Percentiles rank a stretch among this genome's conserved stretches.
These are phyloP conservation scores for Drosophila histrio DNA, from an alignment of 2,888 invertebrate genomes.

Conservation along the genomic window DNA sequence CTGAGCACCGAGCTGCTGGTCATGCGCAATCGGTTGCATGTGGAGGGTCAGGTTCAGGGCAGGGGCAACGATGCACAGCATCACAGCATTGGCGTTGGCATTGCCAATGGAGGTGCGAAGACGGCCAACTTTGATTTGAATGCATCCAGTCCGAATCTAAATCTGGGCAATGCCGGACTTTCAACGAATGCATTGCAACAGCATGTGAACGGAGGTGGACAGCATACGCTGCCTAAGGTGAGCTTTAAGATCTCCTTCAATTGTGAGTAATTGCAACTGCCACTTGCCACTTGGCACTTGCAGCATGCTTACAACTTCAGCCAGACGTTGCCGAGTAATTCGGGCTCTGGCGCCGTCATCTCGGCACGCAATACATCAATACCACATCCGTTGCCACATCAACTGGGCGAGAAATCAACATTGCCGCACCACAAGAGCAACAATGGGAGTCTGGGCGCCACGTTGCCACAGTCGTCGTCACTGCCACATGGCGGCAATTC, in stretches of 20 bases:
- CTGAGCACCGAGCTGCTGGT: constrained; percentile 96
- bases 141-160: constrained; percentile 80
- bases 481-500: constrained; percentile 45
- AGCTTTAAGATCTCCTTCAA: not conserved
- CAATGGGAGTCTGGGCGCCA: constrained; percentile 16
- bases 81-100: constrained; percentile 35
- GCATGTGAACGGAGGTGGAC: constrained; percentile 58
- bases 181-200: constrained; percentile 69
- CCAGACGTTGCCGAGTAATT: constrained; percentile 80
- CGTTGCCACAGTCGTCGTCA: constrained; percentile 50
- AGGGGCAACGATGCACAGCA: constrained; percentile 59
- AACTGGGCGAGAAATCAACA: constrained; percentile 74
- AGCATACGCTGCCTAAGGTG: constrained; percentile 62
- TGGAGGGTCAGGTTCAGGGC: constrained; percentile 84
- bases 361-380: constrained; percentile 84
- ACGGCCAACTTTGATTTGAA: constrained; percentile 71
- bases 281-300: constrained; percentile 13
- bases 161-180: constrained; percentile 47
- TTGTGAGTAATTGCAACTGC: constrained; percentile 6
- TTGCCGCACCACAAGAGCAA: constrained; percentile 51
- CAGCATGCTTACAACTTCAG: constrained; percentile 76
- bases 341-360: constrained; percentile 64
- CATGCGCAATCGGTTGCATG: constrained; percentile 94
- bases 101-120: constrained; percentile 41
- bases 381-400: constrained; percentile 85